Percentiles rank a stretch among this genome's conserved stretches.
Conservation (phyloP, 2,888 invertebrate species). For the Drosophila kokeensis region DNA sequence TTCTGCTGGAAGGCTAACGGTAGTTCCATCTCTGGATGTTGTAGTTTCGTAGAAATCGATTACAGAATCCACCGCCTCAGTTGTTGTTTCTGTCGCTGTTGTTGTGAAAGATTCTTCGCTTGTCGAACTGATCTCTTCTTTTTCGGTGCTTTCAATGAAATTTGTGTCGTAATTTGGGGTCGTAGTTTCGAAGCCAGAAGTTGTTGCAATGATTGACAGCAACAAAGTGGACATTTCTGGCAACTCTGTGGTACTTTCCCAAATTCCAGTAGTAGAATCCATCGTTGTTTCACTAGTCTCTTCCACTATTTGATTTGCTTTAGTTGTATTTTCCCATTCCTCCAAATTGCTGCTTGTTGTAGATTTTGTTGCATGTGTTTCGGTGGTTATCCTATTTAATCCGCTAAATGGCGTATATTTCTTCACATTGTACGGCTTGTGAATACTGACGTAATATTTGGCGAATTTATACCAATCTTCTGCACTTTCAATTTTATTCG, state of each 20-base stretch:
- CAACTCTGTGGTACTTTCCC: constrained; percentile 33
- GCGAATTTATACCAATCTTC: constrained; percentile 64
- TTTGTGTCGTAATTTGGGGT: constrained; percentile 8
- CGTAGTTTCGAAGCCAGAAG: constrained; percentile 39
- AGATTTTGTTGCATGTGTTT: background rate
- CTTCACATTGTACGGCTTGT: constrained; percentile 53
- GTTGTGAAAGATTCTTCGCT: background rate
- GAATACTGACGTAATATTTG: constrained; percentile 52
- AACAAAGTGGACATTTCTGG: constrained; percentile 30
- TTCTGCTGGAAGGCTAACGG: background rate
- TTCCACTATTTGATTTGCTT: background rate
- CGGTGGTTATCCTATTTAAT: constrained; percentile 1
- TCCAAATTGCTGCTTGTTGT: background rate
- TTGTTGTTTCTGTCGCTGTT: constrained; percentile 6
- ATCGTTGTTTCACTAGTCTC: background rate
- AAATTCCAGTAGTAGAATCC: constrained; percentile 25
- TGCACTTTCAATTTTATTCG: constrained; percentile 42
- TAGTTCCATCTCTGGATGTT: background rate
- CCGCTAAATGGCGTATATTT: constrained; percentile 65
- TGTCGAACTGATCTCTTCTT: background rate
- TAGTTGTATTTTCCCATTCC: background rate
- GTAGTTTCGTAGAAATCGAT: background rate
- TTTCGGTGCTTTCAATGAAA: background rate
- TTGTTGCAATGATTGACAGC: constrained; percentile 51
- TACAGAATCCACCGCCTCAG: background rate